A percentile compares a stretch with the other conserved stretches of the same genome.
phyloP scores from a whole-genome alignment of 2,113 vertebrate species.

The Oryzias javanicus region DNA sequence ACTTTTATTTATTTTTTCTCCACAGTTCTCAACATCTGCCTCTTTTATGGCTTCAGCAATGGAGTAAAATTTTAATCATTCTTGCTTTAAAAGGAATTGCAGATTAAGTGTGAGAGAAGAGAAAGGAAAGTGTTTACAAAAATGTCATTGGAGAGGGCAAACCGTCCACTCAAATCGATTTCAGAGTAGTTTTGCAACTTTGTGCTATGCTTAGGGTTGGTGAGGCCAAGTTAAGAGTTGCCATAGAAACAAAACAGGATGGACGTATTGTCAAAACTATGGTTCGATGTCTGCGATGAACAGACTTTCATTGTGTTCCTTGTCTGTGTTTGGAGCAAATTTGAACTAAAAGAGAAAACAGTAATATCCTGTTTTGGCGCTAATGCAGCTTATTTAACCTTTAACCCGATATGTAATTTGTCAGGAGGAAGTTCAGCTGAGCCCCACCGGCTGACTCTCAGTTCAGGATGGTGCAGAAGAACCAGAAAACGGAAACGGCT shows the following conservation, averaged over 20 bases:
- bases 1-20: conserved; percentile 29
- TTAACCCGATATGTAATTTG: conserved; percentile 56
- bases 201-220: conserved; percentile 52
- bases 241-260: conserved; percentile 78
- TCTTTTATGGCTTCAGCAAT: conserved; percentile 52
- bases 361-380: conserved; percentile 71
- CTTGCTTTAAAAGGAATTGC: conserved; percentile 34
- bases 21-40: conserved; percentile 31
- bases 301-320: conserved; percentile 54
- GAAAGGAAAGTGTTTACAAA: conserved; percentile 40
- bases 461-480: conserved; percentile 59
- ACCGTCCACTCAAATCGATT: conserved; percentile 57
- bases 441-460: conserved; percentile 58
- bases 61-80: conserved; percentile 40
- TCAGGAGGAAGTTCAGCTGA: conserved; percentile 68
- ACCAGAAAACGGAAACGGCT: conserved; percentile 64
- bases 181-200: conserved; percentile 63
- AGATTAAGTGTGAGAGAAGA: conserved; percentile 61
- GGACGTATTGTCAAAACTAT: conserved; percentile 47
- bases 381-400: conserved; percentile 67
- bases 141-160: conserved; percentile 42
- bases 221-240: conserved; percentile 53
- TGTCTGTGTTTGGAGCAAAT: conserved; percentile 25
- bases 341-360: conserved; percentile 35
- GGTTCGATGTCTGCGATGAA: conserved; percentile 50